Evolutionary conservation across 2,797 vertebrate species (phyloP).

Genomic region (Acrossocheilus fasciatus): DNA sequence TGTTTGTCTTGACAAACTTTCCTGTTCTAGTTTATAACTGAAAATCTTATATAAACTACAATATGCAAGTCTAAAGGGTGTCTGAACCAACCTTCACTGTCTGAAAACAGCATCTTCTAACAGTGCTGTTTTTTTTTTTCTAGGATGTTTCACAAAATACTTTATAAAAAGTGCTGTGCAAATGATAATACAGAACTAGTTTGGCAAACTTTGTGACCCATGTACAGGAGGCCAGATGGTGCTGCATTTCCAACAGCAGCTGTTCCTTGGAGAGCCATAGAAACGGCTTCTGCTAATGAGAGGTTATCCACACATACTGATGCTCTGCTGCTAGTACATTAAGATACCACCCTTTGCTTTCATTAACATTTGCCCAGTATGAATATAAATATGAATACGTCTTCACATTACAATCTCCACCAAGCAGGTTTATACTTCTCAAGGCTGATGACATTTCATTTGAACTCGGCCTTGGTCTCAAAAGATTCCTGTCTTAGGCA

Average conservation of each 20-base stretch:
- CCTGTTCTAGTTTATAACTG: background rate
- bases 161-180: background rate
- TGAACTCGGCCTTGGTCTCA: background rate
- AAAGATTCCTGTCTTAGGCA: background rate
- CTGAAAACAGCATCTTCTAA: background rate
- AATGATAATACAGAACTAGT: background rate
- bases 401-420: background rate
- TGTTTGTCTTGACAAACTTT: background rate
- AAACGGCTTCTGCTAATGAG: slow-evolving; percentile 1
- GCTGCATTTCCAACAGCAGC: slow-evolving; percentile 16
- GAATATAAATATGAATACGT: background rate
- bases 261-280: slow-evolving; percentile 12
- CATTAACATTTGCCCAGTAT: background rate
- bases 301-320: slow-evolving; percentile 12
- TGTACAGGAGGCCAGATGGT: slow-evolving; percentile 27
- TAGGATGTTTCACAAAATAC: background rate
- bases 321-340: background rate
- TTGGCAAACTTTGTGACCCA: slow-evolving; percentile 1
- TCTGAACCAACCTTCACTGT: background rate
- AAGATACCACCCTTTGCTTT: background rate
- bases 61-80: background rate
- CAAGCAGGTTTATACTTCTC: background rate
- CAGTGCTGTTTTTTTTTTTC: background rate
- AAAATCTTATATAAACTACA: background rate
- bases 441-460: background rate